phyloP scores from a whole-genome alignment of 92 coral and sea anemone genomes.

The Pocillopora meandrina region DNA sequence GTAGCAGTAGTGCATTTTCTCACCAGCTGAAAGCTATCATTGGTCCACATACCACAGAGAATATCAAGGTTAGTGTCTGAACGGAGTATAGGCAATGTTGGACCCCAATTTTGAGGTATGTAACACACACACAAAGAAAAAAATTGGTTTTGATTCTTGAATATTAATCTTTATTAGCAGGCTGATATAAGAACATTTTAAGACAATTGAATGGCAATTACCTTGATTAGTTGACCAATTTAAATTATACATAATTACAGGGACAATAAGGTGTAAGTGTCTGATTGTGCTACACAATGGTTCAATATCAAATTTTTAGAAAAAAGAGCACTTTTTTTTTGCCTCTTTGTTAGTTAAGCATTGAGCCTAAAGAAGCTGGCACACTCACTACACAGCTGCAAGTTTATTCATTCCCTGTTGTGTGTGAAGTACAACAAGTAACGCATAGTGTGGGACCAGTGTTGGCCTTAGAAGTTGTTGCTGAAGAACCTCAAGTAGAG shows the following conservation, averaged over 20 bases:
- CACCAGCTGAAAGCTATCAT: slow-evolving; percentile 83
- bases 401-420: slow-evolving; percentile 87
- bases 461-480: slow-evolving; percentile 78
- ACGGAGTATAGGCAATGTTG: too few relatives aligned
- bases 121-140: too few relatives aligned
- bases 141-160: too few relatives aligned
- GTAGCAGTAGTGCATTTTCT: slow-evolving; percentile 72
- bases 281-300: neutral
- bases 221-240: too few relatives aligned
- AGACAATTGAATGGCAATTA: too few relatives aligned
- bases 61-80: slow-evolving; percentile 70
- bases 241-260: too few relatives aligned
- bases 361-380: slow-evolving; percentile 84
- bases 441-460: slow-evolving; percentile 58
- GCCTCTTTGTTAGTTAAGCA: slow-evolving; percentile 63
- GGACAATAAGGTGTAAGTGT: too few relatives aligned
- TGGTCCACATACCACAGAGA: slow-evolving; percentile 88
- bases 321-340: neutral
- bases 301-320: neutral
- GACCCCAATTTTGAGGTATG: too few relatives aligned
- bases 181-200: too few relatives aligned
- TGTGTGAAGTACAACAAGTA: slow-evolving; percentile 58
- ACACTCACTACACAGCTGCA: slow-evolving; percentile 85
- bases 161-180: too few relatives aligned
- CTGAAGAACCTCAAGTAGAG: slow-evolving; percentile 91